phyloP scores from a whole-genome alignment of 2,888 invertebrate genomes.

The Lottia gigantea region DNA sequence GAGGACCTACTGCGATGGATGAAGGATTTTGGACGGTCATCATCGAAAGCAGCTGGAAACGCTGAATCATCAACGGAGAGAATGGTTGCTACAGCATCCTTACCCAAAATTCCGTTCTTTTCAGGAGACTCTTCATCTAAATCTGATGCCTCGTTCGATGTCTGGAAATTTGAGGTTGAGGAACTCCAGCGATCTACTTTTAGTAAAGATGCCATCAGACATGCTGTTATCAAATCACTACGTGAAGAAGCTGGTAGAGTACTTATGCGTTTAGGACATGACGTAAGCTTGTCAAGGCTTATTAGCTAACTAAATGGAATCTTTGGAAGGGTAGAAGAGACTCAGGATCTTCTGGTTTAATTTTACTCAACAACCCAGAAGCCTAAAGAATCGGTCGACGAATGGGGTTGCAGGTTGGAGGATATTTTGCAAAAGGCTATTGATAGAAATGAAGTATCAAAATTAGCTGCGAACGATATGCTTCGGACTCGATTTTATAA shows the following conservation, averaged over 20 bases:
- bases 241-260: background rate
- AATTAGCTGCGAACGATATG: constrained; percentile 12
- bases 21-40: too few relatives aligned
- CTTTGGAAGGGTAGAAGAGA: constrained; percentile 9
- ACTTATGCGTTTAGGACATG: background rate
- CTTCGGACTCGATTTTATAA: constrained; percentile 12
- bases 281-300: background rate
- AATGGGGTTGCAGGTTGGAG: background rate
- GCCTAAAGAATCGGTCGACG: background rate
- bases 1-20: too few relatives aligned
- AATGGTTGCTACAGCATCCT: too few relatives aligned
- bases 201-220: background rate
- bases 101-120: too few relatives aligned
- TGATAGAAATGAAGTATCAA: background rate
- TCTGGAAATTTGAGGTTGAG: constrained; percentile 1
- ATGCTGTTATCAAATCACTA: background rate
- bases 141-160: too few relatives aligned
- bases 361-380: constrained; percentile 11
- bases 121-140: too few relatives aligned
- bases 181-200: background rate
- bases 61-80: too few relatives aligned
- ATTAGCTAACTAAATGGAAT: constrained; percentile 7
- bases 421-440: constrained; percentile 8
- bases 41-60: too few relatives aligned
- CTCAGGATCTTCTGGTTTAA: background rate